phyloP scores from a whole-genome alignment of 2,797 vertebrate genomes.

The Sebastes kiyomatsui region DNA sequence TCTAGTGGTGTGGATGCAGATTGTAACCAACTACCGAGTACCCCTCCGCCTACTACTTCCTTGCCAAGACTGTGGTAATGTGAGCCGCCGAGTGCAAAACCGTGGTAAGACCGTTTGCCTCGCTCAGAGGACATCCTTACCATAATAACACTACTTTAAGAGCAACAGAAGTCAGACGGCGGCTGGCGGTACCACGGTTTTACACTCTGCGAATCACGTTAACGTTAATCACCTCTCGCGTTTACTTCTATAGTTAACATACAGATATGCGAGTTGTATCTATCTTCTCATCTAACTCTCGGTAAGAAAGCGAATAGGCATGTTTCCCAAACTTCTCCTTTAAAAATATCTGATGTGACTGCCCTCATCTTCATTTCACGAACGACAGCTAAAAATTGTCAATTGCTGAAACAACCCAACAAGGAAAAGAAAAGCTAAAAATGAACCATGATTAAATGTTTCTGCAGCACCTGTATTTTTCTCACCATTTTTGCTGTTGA shows the following conservation, averaged over 20 bases:
- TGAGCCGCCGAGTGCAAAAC: too few relatives aligned
- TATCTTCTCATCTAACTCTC: neutral
- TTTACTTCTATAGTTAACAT: neutral
- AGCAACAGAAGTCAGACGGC: too few relatives aligned
- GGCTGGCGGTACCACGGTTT: too few relatives aligned
- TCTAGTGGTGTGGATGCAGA: too few relatives aligned
- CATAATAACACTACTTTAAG: too few relatives aligned
- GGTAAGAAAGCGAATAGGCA: neutral
- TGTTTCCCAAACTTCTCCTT: neutral
- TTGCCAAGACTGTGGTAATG: too few relatives aligned
- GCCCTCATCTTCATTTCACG: neutral
- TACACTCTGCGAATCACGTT: too few relatives aligned
- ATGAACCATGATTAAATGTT: neutral
- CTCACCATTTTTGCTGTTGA: conserved; percentile 98
- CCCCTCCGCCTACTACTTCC: fast-evolving
- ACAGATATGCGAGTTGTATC: neutral
- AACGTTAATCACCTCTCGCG: neutral
- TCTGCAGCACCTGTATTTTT: neutral
- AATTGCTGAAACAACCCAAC: neutral
- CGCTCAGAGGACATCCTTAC: too few relatives aligned
- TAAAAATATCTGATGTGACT: neutral
- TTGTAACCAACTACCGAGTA: too few relatives aligned
- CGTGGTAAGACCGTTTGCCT: too few relatives aligned
- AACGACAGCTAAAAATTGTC: neutral
- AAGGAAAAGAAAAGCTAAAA: neutral